These are phyloP conservation scores for Bothrops alternatus DNA, from an alignment of 2,797 vertebrate genomes.

Conservation along the genomic window DNA sequence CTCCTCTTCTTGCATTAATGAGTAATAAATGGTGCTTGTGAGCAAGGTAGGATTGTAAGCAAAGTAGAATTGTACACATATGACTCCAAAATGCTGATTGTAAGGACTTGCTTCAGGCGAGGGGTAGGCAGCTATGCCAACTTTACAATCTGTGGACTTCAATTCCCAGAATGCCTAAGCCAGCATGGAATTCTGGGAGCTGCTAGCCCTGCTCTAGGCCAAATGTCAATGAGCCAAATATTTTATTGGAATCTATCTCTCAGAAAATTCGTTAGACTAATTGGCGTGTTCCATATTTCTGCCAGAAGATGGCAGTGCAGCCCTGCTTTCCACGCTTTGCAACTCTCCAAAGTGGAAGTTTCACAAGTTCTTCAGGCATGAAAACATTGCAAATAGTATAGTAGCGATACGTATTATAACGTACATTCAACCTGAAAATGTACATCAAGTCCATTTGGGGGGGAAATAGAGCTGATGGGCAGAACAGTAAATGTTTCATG, in stretches of 20 bases:
- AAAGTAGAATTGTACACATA: background rate
- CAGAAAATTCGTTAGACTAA: background rate
- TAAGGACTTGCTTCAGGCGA: background rate
- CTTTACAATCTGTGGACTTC: background rate
- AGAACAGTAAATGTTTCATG: background rate
- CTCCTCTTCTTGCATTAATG: background rate
- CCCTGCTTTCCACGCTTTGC: background rate
- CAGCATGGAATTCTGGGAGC: background rate
- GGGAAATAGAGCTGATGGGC: background rate
- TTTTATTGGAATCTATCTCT: background rate
- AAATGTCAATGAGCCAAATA: background rate
- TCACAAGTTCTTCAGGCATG: background rate
- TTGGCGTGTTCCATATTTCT: background rate
- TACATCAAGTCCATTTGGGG: background rate
- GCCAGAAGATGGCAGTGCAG: conserved; percentile 51
- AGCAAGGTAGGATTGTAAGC: background rate
- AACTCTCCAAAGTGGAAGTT: background rate
- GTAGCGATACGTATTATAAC: background rate
- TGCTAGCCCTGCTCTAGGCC: background rate
- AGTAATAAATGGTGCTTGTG: background rate
- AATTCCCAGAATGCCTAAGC: background rate
- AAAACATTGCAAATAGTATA: background rate
- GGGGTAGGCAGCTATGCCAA: background rate
- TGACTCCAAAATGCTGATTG: background rate
- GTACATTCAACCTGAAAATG: background rate